phyloP scores from a whole-genome alignment of 2,888 invertebrate species.

The Platycnemis pennipes region DNA sequence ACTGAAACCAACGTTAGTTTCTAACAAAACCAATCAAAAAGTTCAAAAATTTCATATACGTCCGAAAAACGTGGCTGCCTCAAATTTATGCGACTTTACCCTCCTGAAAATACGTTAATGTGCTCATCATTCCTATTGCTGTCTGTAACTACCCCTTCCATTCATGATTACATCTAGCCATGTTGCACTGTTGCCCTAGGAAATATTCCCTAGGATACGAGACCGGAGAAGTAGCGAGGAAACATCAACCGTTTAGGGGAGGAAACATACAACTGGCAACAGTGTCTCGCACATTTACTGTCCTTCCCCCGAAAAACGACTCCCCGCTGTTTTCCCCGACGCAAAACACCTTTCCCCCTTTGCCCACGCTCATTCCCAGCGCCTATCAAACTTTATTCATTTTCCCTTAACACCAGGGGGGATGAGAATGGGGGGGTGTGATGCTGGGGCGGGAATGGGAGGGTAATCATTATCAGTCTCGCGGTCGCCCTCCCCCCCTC shows the following conservation, averaged over 20 bases:
- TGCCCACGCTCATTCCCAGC: background rate
- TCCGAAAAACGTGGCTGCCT: no score
- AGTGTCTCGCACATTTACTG: background rate
- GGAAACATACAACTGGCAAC: background rate
- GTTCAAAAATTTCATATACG: no score
- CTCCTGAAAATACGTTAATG: no score
- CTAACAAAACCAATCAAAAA: no score
- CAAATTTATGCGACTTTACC: no score
- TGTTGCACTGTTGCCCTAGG: no score
- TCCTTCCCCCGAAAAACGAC: background rate
- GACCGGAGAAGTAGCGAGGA: background rate
- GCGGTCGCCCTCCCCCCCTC: background rate
- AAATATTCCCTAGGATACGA: no score
- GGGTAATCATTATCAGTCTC: constrained; percentile 6
- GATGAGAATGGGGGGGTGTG: background rate
- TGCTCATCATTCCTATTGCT: no score
- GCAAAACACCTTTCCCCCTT: background rate
- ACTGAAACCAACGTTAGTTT: no score
- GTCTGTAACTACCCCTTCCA: no score
- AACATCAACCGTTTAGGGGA: background rate
- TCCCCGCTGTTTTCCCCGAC: background rate
- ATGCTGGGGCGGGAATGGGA: background rate
- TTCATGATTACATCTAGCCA: no score
- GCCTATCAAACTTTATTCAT: constrained; percentile 32
- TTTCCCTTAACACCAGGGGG: background rate